Evolutionary conservation across 2,888 invertebrate genomes (phyloP).

Genomic region (Silvanus unidentatus): DNA sequence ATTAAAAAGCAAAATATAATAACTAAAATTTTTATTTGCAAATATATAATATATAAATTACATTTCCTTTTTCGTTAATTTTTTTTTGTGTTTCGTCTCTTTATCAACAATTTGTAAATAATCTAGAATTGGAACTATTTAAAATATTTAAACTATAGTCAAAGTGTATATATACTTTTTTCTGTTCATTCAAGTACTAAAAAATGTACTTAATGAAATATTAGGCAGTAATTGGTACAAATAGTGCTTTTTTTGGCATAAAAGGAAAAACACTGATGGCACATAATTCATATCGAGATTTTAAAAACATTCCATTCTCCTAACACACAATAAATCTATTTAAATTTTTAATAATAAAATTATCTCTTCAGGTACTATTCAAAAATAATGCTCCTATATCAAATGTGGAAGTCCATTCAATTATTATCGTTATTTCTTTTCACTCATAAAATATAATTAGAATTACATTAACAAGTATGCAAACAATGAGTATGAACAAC

Average conservation of each 20-base stretch:
- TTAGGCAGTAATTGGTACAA: constrained; percentile 42
- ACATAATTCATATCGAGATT: constrained; percentile 18
- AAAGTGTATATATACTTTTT: background rate
- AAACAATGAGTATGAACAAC: background rate
- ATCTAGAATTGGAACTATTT: constrained; percentile 17
- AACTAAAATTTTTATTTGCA: constrained; percentile 44
- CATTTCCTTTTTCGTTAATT: constrained; percentile 27
- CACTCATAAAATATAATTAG: no score
- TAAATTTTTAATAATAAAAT: no score
- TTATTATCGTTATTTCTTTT: constrained; percentile 1
- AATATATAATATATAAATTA: constrained; percentile 41
- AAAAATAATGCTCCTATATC: no score
- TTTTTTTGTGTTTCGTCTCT: background rate
- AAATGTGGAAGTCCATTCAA: constrained; percentile 7
- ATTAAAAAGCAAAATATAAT: constrained; percentile 41
- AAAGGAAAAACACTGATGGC: constrained; percentile 33
- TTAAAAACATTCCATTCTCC: background rate
- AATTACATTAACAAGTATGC: background rate
- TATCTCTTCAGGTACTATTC: no score
- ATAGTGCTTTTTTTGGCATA: constrained; percentile 29
- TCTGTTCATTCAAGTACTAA: constrained; percentile 1
- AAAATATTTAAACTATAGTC: background rate
- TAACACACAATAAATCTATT: no score
- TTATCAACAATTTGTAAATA: constrained; percentile 37
- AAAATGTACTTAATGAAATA: constrained; percentile 32